A percentile compares a stretch with the other conserved stretches of the same genome.
These are phyloP conservation scores for Holotrichia oblita DNA, from an alignment of 1,140 invertebrate genomes.

Conservation along the genomic window DNA sequence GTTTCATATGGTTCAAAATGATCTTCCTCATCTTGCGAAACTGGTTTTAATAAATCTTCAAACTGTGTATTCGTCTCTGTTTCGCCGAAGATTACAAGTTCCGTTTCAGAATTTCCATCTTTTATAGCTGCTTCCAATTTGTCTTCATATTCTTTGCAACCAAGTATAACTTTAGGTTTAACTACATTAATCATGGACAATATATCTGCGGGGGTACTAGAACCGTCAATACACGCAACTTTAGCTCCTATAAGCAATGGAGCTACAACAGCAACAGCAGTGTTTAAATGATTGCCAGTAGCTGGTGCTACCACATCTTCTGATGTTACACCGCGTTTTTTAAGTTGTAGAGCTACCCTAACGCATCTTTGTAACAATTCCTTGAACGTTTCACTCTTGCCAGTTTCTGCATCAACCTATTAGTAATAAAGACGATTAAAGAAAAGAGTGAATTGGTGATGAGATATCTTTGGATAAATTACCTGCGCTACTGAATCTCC, in stretches of 20 bases:
- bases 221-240: constrained; percentile 42
- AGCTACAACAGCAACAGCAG: constrained; percentile 56
- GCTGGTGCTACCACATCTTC: constrained; percentile 58
- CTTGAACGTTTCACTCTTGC: constrained; percentile 55
- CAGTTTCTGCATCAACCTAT: constrained; percentile 59
- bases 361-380: constrained; percentile 54
- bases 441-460: not conserved
- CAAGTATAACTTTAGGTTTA: constrained; percentile 59
- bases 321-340: constrained; percentile 51
- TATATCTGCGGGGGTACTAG: constrained; percentile 4
- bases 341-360: constrained; percentile 55
- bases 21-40: constrained; percentile 49
- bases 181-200: constrained; percentile 54
- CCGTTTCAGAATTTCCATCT: too few relatives aligned
- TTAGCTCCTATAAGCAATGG: constrained; percentile 51
- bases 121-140: constrained; percentile 46
- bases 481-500: not conserved
- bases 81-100: too few relatives aligned
- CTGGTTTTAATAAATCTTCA: constrained; percentile 52
- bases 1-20: constrained; percentile 48
- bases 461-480: too few relatives aligned
- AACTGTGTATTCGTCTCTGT: too few relatives aligned
- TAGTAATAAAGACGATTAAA: not conserved
- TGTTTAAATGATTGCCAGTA: constrained; percentile 56
- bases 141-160: constrained; percentile 45